phyloP scores from a whole-genome alignment of 2,113 vertebrate species.

The Chaetodon auriga region DNA sequence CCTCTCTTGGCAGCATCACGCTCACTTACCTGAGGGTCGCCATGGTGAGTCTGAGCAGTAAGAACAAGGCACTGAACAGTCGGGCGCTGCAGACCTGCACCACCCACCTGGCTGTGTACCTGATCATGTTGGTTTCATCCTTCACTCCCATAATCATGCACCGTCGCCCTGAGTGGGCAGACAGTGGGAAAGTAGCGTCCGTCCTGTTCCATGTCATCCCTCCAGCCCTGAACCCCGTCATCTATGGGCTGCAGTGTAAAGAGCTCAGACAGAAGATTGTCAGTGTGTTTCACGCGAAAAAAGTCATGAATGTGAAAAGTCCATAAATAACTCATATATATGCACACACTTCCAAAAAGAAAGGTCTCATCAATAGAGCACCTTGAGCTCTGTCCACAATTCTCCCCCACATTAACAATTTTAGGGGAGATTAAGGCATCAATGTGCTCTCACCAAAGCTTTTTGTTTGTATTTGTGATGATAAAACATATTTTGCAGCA shows the following conservation, averaged over 20 bases:
- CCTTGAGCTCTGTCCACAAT: too few relatives aligned
- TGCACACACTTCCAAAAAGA: too few relatives aligned
- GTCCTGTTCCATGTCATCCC: conserved; percentile 48
- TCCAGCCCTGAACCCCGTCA: conserved; percentile 56
- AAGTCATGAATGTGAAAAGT: background rate
- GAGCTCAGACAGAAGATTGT: conserved; percentile 48
- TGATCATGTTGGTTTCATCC: conserved; percentile 46
- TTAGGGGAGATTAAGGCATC: too few relatives aligned
- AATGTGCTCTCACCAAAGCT: too few relatives aligned
- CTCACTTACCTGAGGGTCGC: conserved; percentile 70
- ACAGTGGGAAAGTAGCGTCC: conserved; percentile 49
- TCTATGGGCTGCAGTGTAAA: conserved; percentile 71
- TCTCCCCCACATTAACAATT: too few relatives aligned
- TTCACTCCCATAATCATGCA: conserved; percentile 48
- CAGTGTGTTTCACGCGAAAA: conserved; percentile 18
- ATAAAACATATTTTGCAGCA: too few relatives aligned
- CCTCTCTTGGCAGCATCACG: conserved; percentile 39
- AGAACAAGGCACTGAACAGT: conserved; percentile 52
- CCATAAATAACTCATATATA: background rate
- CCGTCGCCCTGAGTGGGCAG: conserved; percentile 33
- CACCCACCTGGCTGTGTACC: conserved; percentile 62
- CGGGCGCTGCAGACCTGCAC: conserved; percentile 68
- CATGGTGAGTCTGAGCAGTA: conserved; percentile 38
- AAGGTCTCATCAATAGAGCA: too few relatives aligned
- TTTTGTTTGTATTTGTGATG: too few relatives aligned